These are phyloP conservation scores for Argentina silus DNA, from an alignment of 2,797 vertebrate genomes.

Conservation along the genomic window DNA sequence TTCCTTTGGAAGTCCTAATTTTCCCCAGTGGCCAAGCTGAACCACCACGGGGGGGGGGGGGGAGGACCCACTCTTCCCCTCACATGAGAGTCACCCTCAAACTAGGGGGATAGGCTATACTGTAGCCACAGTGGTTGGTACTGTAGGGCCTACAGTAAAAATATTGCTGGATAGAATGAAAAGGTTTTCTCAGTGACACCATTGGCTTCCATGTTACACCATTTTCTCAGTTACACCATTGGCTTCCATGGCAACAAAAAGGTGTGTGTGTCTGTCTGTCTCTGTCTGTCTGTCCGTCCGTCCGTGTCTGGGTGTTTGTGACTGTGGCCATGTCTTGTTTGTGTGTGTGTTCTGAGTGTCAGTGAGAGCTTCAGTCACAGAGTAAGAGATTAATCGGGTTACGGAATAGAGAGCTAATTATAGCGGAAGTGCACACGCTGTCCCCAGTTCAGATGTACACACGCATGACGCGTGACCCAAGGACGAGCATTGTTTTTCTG, in stretches of 20 bases:
- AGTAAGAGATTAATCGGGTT: conserved; percentile 65
- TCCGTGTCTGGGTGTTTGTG: background rate
- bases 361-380: conserved; percentile 39
- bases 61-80: conserved; percentile 9
- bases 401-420: conserved; percentile 64
- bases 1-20: conserved; percentile 49
- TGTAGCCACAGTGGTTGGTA: background rate
- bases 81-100: background rate
- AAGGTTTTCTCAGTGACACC: background rate
- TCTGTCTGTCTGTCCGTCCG: background rate
- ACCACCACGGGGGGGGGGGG: conserved; percentile 3
- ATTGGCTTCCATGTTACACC: background rate
- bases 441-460: conserved; percentile 16
- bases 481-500: conserved; percentile 11
- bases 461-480: background rate
- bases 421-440: conserved; percentile 42
- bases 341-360: too few relatives aligned
- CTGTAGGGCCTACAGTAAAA: background rate
- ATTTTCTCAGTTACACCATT: background rate
- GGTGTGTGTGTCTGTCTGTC: conserved; percentile 11
- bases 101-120: background rate
- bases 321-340: background rate
- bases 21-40: conserved; percentile 33
- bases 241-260: background rate
- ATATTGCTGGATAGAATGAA: background rate